phyloP scores from a whole-genome alignment of 1,140 invertebrate species.

The Idris sp. region DNA sequence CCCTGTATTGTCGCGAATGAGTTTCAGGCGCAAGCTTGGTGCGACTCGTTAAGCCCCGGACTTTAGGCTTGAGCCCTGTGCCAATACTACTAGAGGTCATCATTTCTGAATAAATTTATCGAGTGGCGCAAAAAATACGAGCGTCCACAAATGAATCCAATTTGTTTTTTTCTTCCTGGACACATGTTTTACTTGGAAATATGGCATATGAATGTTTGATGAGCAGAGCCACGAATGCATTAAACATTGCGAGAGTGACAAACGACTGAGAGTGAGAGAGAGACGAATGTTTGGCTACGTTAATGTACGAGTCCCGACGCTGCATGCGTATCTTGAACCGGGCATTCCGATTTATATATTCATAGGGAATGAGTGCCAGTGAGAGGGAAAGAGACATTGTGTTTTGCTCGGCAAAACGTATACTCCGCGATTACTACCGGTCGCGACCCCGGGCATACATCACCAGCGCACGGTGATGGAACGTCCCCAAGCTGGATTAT shows the following conservation, averaged over 20 bases:
- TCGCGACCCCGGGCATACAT: conserved; percentile 74
- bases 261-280: conserved; percentile 58
- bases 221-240: conserved; percentile 49
- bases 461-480: conserved; percentile 72
- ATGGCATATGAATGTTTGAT: conserved; percentile 57
- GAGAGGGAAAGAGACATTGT: conserved; percentile 40
- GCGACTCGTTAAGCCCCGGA: conserved; percentile 74
- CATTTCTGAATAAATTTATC: conserved; percentile 19
- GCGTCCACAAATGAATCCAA: conserved; percentile 12
- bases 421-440: conserved; percentile 70
- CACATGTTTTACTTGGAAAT: conserved; percentile 20
- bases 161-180: not conserved
- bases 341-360: conserved; percentile 76
- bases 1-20: conserved; percentile 73
- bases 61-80: conserved; percentile 67
- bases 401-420: conserved; percentile 50
- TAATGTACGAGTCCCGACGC: conserved; percentile 64
- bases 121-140: not conserved
- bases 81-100: conserved; percentile 58
- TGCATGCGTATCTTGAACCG: conserved; percentile 34
- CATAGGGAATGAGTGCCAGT: conserved; percentile 69
- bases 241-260: conserved; percentile 55
- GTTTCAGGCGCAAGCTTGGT: conserved; percentile 65
- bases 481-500: conserved; percentile 66
- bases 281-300: conserved; percentile 61